phyloP scores from a whole-genome alignment of 2,797 vertebrate genomes.

The Choloepus didactylus region DNA sequence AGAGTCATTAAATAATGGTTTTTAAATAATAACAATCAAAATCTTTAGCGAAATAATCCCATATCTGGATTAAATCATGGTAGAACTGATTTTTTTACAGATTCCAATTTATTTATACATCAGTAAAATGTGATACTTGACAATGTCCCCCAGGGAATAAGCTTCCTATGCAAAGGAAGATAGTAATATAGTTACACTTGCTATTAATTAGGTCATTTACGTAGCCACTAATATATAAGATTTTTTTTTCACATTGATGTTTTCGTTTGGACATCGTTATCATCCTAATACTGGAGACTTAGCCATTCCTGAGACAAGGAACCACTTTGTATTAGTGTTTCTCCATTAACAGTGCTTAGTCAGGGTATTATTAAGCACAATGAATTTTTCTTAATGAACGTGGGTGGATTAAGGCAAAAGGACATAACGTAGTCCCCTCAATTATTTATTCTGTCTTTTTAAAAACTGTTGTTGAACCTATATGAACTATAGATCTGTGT shows the following conservation, averaged over 20 bases:
- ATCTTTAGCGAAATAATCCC: conserved; percentile 37
- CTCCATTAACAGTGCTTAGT: conserved; percentile 21
- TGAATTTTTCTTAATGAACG: conserved; percentile 24
- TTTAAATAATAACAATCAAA: conserved; percentile 51
- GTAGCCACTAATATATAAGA: neutral
- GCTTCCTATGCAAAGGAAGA: conserved; percentile 36
- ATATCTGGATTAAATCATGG: conserved; percentile 31
- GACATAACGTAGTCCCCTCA: conserved; percentile 13
- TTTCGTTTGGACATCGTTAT: conserved; percentile 16
- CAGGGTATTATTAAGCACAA: conserved; percentile 47
- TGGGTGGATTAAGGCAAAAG: conserved; percentile 64
- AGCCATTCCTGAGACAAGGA: neutral
- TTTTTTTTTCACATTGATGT: neutral
- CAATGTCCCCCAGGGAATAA: neutral
- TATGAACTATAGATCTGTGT: conserved; percentile 23
- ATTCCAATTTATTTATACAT: conserved; percentile 59
- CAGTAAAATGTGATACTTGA: conserved; percentile 33
- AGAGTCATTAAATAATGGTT: conserved; percentile 67
- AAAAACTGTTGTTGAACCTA: conserved; percentile 40
- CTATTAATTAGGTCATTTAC: neutral
- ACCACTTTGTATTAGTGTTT: neutral
- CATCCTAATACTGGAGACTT: neutral
- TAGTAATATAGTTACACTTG: neutral
- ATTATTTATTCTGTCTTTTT: conserved; percentile 1
- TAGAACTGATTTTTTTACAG: neutral